Evolutionary conservation across 2,113 vertebrate genomes (phyloP).

Genomic region (Xenopus tropicalis): UCB_Xtro_10.0 CM004451.2:50471501-50472000

Average conservation of each 20-base stretch:
- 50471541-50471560: constrained; percentile 80
- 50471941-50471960: too few species aligned
- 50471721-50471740: constrained; percentile 71
- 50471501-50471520: constrained; percentile 68
- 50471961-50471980: too few species aligned
- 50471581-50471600: constrained; percentile 97
- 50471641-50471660: constrained; percentile 99
- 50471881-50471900: too few species aligned
- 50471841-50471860: too few species aligned
- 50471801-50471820: too few species aligned
- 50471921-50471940: too few species aligned
- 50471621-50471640: constrained; percentile 99
- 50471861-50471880: too few species aligned
- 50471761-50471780: constrained; percentile 15
- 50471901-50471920: too few species aligned
- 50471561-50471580: constrained; percentile 81
- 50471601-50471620: constrained; percentile 99
- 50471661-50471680: constrained; percentile 99
- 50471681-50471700: constrained; percentile 99
- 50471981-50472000: neutral
- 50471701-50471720: constrained; percentile 82
- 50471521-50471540: constrained; percentile 92
- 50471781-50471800: neutral
- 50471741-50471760: constrained; percentile 51
- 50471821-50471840: too few species aligned